Evolutionary conservation across 2,888 invertebrate species (phyloP).

Genomic region (Sarcophaga variegata): DNA sequence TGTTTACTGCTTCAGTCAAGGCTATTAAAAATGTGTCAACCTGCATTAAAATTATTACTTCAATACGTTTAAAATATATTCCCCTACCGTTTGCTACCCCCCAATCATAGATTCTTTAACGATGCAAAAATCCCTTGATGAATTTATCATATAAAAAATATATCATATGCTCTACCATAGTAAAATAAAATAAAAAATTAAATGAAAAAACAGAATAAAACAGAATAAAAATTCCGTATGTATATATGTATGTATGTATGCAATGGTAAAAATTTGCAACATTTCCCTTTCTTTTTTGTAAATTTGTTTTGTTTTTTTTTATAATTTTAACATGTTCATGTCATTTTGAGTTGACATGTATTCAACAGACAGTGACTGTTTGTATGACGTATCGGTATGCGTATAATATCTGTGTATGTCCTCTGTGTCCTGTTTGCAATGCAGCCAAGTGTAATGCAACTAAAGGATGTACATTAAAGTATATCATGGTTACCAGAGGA

Average conservation of each 20-base stretch:
- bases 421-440: not conserved
- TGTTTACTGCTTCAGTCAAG: constrained; percentile 13
- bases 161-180: not conserved
- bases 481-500: not conserved
- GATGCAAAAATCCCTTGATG: not conserved
- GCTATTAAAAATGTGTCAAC: constrained; percentile 52
- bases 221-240: not conserved
- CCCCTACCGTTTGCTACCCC: not conserved
- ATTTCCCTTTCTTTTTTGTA: not conserved
- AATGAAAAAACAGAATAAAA: not conserved
- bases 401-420: too few species aligned
- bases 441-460: not conserved
- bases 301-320: not conserved
- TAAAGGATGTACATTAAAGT: not conserved
- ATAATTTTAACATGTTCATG: not conserved
- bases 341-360: not conserved
- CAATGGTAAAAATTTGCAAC: not conserved
- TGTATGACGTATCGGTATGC: not conserved
- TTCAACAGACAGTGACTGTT: not conserved
- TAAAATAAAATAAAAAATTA: not conserved
- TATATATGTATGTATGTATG: not conserved
- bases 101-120: constrained; percentile 1
- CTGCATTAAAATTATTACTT: constrained; percentile 43
- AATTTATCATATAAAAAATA: not conserved
- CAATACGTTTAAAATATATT: constrained; percentile 3